Evolutionary conservation across 2,113 vertebrate species (phyloP).

Genomic region (Entomyzon cyanotis): DNA sequence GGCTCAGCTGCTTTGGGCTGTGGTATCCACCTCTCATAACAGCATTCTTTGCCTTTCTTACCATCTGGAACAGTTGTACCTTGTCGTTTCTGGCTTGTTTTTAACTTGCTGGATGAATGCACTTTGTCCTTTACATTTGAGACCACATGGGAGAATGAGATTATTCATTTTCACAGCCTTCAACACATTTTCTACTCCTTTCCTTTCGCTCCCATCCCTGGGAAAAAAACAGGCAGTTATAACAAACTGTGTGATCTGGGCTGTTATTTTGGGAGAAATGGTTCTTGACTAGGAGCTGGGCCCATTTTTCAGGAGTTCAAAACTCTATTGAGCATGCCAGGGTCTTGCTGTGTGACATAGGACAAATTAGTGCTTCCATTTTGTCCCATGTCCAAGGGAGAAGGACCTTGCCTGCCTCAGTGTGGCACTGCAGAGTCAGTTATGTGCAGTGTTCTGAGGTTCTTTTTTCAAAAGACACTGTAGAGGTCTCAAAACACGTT

Average conservation of each 20-base stretch:
- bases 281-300: background rate
- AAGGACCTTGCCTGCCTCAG: background rate
- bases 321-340: background rate
- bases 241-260: background rate
- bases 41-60: background rate
- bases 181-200: background rate
- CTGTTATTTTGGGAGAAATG: background rate
- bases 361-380: background rate
- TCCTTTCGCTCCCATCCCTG: background rate
- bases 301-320: background rate
- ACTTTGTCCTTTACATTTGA: background rate
- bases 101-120: background rate
- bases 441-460: background rate
- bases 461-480: background rate
- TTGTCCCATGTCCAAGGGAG: background rate
- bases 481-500: background rate
- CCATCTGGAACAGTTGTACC: background rate
- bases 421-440: slow-evolving; percentile 42
- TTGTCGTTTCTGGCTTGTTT: background rate
- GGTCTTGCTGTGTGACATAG: background rate
- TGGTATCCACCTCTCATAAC: background rate
- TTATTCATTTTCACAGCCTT: background rate
- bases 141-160: background rate
- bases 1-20: background rate
- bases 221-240: background rate